Percentiles rank a stretch among this genome's conserved stretches.
phyloP scores from a whole-genome alignment of 1,140 invertebrate genomes.

The Ips typographus region DNA sequence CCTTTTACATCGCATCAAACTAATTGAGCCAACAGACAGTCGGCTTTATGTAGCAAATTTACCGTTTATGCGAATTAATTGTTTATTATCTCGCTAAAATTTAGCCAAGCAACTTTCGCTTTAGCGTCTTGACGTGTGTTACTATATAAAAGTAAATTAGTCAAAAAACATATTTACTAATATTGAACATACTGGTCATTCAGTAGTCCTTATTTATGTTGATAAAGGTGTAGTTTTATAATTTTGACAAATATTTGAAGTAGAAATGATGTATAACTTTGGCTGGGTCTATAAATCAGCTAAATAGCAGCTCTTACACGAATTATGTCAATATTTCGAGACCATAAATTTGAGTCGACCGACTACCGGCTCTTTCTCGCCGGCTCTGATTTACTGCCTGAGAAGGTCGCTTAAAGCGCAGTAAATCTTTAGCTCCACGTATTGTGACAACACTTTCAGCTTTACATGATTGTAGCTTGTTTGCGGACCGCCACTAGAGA shows the following conservation, averaged over 20 bases:
- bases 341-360: conserved; percentile 42
- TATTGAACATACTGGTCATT: too few relatives aligned
- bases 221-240: conserved; percentile 14
- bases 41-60: conserved; percentile 22
- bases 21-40: conserved; percentile 25
- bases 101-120: conserved; percentile 8
- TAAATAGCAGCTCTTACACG: conserved; percentile 45
- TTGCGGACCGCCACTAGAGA: background rate
- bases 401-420: conserved; percentile 33
- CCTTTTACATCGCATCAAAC: conserved; percentile 24
- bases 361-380: conserved; percentile 30
- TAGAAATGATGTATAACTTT: conserved; percentile 41
- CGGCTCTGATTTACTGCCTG: conserved; percentile 30
- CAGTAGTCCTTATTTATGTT: too few relatives aligned
- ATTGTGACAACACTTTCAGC: conserved; percentile 25
- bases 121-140: too few relatives aligned
- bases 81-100: conserved; percentile 16
- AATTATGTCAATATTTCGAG: conserved; percentile 46
- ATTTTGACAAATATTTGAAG: conserved; percentile 44
- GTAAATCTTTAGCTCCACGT: conserved; percentile 29
- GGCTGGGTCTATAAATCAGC: conserved; percentile 43
- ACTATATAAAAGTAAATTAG: too few relatives aligned
- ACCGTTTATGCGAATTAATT: conserved; percentile 29
- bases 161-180: too few relatives aligned
- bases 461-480: conserved; percentile 22